Conservation (phyloP, 1,140 invertebrate species). For the Solenopsis invicta region DNA sequence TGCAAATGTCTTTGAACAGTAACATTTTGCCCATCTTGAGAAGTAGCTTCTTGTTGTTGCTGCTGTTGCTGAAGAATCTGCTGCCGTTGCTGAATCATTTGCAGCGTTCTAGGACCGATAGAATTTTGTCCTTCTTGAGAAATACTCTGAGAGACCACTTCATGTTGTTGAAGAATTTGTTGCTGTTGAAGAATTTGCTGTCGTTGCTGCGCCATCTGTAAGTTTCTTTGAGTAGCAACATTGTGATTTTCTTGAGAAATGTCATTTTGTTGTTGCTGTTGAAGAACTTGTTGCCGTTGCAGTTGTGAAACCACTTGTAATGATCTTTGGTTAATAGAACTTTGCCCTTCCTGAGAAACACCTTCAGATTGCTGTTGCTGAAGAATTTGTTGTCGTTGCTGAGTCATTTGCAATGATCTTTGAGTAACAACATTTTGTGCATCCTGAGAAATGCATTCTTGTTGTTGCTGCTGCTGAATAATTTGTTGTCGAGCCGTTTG, state of each 20-base stretch:
- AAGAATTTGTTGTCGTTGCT: slow-evolving; percentile 65
- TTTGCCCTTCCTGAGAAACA: slow-evolving; percentile 77
- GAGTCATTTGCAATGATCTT: slow-evolving; percentile 82
- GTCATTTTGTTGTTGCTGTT: slow-evolving; percentile 73
- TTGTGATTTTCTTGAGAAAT: slow-evolving; percentile 80
- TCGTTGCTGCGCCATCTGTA: slow-evolving; percentile 82
- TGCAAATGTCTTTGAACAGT: slow-evolving; percentile 80
- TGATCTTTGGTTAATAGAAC: slow-evolving; percentile 80
- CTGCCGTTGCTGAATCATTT: slow-evolving; percentile 84
- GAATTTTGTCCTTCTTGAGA: slow-evolving; percentile 77
- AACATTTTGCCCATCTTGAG: slow-evolving; percentile 77
- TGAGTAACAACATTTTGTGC: slow-evolving; percentile 81
- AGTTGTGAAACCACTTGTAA: slow-evolving; percentile 81
- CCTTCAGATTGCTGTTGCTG: slow-evolving; percentile 76
- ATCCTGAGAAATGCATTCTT: slow-evolving; percentile 72
- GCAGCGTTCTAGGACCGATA: slow-evolving; percentile 81
- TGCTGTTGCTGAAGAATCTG: slow-evolving; percentile 84
- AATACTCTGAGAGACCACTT: slow-evolving; percentile 59
- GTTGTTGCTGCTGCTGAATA: slow-evolving; percentile 75
- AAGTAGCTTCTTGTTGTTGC: slow-evolving; percentile 83
- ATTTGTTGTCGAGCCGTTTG: slow-evolving; percentile 83
- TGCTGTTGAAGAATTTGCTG: slow-evolving; percentile 82
- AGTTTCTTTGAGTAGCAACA: slow-evolving; percentile 74
- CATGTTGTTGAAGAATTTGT: slow-evolving; percentile 85
- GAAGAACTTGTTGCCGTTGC: slow-evolving; percentile 72